A percentile compares a stretch with the other conserved stretches of the same genome.
phyloP scores from a whole-genome alignment of 2,888 invertebrate genomes.

The Cheilosia vulpina region DNA sequence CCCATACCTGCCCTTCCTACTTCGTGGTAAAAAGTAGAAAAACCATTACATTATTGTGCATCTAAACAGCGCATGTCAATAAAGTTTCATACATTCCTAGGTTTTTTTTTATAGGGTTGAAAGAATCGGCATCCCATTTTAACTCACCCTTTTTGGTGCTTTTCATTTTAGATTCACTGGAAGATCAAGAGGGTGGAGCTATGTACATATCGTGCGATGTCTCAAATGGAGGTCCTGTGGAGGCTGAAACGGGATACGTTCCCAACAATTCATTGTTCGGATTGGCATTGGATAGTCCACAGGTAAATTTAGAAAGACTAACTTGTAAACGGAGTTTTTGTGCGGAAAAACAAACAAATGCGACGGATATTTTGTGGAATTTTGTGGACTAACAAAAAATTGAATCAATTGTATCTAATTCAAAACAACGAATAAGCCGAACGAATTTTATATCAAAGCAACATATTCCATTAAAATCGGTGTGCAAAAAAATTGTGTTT shows the following conservation, averaged over 20 bases:
- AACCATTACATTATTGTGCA: slow-evolving; percentile 3
- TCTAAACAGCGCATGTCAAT: slow-evolving; percentile 54
- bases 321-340: not conserved
- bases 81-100: not conserved
- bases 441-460: no score
- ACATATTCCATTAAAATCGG: no score
- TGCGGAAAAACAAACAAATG: no score
- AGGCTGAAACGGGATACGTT: slow-evolving; percentile 84
- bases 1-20: no score
- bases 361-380: no score
- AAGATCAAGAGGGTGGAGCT: slow-evolving; percentile 84
- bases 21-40: slow-evolving; percentile 5
- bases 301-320: slow-evolving; percentile 78
- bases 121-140: slow-evolving; percentile 35
- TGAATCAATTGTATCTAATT: not conserved
- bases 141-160: slow-evolving; percentile 22
- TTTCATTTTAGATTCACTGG: slow-evolving; percentile 83
- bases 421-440: not conserved
- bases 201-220: slow-evolving; percentile 84
- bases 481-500: no score
- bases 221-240: slow-evolving; percentile 84
- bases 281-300: slow-evolving; percentile 84
- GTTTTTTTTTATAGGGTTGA: not conserved
- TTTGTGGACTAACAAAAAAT: not conserved
- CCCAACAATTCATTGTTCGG: slow-evolving; percentile 84